Evolutionary conservation across 2,113 vertebrate species (phyloP).

Genomic region (Dissostichus mawsoni): DNA sequence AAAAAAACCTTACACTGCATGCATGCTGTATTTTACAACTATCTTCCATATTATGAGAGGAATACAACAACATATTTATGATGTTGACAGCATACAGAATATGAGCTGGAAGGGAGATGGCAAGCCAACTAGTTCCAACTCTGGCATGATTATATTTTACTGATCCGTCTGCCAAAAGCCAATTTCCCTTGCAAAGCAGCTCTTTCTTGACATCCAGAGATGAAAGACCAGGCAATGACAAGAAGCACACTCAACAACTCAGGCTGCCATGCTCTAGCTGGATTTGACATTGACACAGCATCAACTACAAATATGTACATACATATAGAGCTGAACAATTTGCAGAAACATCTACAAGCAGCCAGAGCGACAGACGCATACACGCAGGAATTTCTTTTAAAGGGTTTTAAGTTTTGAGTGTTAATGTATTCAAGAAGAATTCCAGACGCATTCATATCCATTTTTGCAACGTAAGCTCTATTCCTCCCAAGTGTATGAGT

Average conservation of each 20-base stretch:
- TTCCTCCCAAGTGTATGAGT: not conserved
- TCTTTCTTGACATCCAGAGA: conserved; percentile 72
- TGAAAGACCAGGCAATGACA: conserved; percentile 77
- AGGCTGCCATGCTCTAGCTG: conserved; percentile 57
- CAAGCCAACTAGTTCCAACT: conserved; percentile 71
- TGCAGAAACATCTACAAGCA: conserved; percentile 41
- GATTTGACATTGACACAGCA: conserved; percentile 70
- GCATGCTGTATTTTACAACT: conserved; percentile 24
- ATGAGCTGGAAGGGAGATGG: conserved; percentile 67
- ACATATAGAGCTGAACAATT: conserved; percentile 35
- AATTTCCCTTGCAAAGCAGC: conserved; percentile 82
- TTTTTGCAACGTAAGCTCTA: not conserved
- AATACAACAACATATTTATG: conserved; percentile 63
- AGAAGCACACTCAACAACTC: conserved; percentile 75
- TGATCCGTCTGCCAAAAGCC: conserved; percentile 77
- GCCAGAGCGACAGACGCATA: not conserved
- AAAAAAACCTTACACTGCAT: too few species aligned
- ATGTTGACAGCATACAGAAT: conserved; percentile 69
- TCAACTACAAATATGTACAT: conserved; percentile 58
- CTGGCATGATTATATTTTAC: conserved; percentile 77
- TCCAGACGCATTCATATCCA: not conserved
- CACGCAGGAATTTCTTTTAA: too few species aligned
- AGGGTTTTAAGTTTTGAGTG: not conserved
- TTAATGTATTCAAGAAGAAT: not conserved
- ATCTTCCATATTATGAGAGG: conserved; percentile 48